Conservation (phyloP, 2,113 vertebrate genomes). For the Hippocampus zosterae region DNA sequence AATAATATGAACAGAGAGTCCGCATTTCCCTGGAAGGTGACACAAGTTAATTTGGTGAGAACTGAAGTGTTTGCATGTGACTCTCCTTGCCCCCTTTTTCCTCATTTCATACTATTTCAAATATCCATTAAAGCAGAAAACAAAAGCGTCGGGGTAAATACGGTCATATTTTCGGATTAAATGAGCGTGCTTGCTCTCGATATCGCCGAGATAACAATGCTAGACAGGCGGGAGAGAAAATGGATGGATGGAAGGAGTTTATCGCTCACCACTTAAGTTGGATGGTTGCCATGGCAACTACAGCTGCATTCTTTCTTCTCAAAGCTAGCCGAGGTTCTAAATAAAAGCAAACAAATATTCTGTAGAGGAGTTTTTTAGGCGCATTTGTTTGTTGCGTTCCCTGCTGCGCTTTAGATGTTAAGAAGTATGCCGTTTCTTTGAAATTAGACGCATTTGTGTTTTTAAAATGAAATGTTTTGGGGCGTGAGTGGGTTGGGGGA, state of each 20-base stretch:
- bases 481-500: too few species aligned
- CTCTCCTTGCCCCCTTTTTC: neutral
- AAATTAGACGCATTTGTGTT: neutral
- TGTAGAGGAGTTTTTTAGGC: neutral
- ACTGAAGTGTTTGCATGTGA: slow-evolving; percentile 9
- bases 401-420: neutral
- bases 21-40: slow-evolving; percentile 8
- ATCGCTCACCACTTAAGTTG: neutral
- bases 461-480: neutral
- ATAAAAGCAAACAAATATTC: neutral
- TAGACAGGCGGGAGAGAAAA: neutral
- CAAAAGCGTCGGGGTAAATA: neutral
- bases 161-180: neutral
- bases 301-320: neutral
- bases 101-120: neutral
- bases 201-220: neutral
- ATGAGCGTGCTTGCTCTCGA: neutral
- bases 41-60: slow-evolving; percentile 1
- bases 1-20: slow-evolving; percentile 22
- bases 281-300: neutral
- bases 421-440: neutral
- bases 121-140: neutral
- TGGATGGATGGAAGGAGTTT: neutral
- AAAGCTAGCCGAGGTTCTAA: neutral
- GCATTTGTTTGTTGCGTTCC: neutral